These are phyloP conservation scores for Phaonia tiefii DNA, from an alignment of 2,888 invertebrate genomes.

Conservation along the genomic window DNA sequence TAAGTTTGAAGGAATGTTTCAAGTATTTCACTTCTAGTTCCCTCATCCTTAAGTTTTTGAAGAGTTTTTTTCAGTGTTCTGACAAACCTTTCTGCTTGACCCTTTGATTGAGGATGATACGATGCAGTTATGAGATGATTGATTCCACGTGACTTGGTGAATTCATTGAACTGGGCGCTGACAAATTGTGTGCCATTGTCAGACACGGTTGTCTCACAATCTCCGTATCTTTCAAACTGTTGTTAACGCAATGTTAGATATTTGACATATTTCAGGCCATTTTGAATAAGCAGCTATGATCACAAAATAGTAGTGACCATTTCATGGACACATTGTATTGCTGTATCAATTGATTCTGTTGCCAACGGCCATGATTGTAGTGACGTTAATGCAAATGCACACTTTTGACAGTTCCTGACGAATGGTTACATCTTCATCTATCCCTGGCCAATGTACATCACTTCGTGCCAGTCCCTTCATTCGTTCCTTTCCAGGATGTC, in stretches of 20 bases:
- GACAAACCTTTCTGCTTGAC: too few species aligned
- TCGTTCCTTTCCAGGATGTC: background rate
- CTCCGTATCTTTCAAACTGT: slow-evolving; percentile 63
- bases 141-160: slow-evolving; percentile 24
- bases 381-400: too few species aligned
- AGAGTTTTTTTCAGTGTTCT: too few species aligned
- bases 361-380: too few species aligned
- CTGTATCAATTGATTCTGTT: too few species aligned
- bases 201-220: slow-evolving; percentile 51
- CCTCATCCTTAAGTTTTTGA: background rate
- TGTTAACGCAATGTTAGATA: background rate
- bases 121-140: slow-evolving; percentile 23
- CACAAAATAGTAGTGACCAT: too few species aligned
- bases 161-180: slow-evolving; percentile 46
- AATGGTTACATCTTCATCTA: background rate
- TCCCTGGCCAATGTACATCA: background rate
- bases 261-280: slow-evolving; percentile 41
- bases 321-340: too few species aligned
- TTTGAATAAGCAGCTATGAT: too few species aligned
- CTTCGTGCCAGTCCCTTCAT: background rate
- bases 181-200: slow-evolving; percentile 57
- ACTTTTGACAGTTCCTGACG: too few species aligned
- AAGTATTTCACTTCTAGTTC: too few species aligned
- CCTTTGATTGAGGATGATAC: slow-evolving; percentile 56
- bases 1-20: background rate